Conservation (phyloP, 2,888 invertebrate genomes). For the Antheraea yamamai region DNA sequence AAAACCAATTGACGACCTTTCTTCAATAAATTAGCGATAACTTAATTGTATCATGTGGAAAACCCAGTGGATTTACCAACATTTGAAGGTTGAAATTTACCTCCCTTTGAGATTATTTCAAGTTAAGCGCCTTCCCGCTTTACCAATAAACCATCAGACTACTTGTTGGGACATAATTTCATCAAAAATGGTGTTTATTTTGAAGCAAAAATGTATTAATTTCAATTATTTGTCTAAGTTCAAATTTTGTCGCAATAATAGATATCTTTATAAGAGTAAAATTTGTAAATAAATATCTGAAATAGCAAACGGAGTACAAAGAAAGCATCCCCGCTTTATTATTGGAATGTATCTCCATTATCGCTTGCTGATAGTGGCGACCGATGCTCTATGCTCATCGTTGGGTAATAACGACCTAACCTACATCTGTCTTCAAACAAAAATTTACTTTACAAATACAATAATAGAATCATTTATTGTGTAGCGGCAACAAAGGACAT, state of each 20-base stretch:
- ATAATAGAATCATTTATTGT: slow-evolving; percentile 32
- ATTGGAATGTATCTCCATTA: slow-evolving; percentile 74
- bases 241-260: not conserved
- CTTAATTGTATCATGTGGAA: too few species aligned
- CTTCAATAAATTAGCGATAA: too few species aligned
- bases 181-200: not conserved
- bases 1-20: too few species aligned
- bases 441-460: slow-evolving; percentile 34
- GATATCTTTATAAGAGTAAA: not conserved
- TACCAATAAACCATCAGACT: not conserved
- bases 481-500: slow-evolving; percentile 21
- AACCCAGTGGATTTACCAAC: too few species aligned
- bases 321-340: slow-evolving; percentile 66
- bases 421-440: slow-evolving; percentile 29
- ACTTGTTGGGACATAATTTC: not conserved
- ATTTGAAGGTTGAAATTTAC: too few species aligned
- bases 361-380: slow-evolving; percentile 67
- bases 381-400: slow-evolving; percentile 50
- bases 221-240: not conserved
- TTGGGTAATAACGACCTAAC: slow-evolving; percentile 42
- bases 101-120: too few species aligned
- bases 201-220: too few species aligned
- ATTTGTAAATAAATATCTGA: slow-evolving; percentile 6
- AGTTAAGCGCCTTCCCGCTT: too few species aligned
- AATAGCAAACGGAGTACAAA: slow-evolving; percentile 49